Evolutionary conservation across 2,888 invertebrate genomes (phyloP).

Genomic region (Ophioninae sp.): DNA sequence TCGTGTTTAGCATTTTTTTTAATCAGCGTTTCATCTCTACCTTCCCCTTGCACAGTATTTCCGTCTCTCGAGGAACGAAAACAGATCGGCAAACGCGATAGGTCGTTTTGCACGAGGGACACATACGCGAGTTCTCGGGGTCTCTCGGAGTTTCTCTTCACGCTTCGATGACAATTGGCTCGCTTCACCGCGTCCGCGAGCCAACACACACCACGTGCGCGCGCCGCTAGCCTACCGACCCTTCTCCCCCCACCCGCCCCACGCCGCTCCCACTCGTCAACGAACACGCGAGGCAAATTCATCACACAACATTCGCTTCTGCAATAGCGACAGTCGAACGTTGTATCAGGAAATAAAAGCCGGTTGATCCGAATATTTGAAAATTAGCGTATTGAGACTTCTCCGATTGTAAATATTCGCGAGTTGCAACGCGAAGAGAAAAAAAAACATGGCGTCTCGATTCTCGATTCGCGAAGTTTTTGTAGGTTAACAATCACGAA

Average conservation of each 20-base stretch:
- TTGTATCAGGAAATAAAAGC: neutral
- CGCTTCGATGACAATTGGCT: slow-evolving; percentile 59
- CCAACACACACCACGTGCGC: slow-evolving; percentile 2
- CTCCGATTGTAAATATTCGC: neutral
- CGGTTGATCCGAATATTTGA: neutral
- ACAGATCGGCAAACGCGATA: slow-evolving; percentile 46
- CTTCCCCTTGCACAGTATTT: neutral
- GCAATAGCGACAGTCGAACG: neutral
- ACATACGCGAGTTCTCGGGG: neutral
- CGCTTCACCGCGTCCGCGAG: slow-evolving; percentile 23
- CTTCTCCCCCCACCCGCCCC: too few species aligned
- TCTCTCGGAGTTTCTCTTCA: slow-evolving; percentile 28
- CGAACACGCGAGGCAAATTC: slow-evolving; percentile 48
- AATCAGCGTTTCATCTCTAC: neutral
- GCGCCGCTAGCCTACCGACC: neutral
- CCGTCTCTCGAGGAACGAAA: slow-evolving; percentile 24
- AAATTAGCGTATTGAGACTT: neutral
- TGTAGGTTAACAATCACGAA: neutral
- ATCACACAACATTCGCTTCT: slow-evolving; percentile 15
- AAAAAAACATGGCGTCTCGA: too few species aligned
- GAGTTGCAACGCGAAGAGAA: neutral
- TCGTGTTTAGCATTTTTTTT: neutral
- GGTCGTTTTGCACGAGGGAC: slow-evolving; percentile 36
- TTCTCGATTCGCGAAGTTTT: neutral
- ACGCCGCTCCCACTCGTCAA: neutral